A percentile compares a stretch with the other conserved stretches of the same genome.
These are phyloP conservation scores for Malacoctenus gilli DNA, from an alignment of 2,797 vertebrate species.

Conservation along the genomic window DNA sequence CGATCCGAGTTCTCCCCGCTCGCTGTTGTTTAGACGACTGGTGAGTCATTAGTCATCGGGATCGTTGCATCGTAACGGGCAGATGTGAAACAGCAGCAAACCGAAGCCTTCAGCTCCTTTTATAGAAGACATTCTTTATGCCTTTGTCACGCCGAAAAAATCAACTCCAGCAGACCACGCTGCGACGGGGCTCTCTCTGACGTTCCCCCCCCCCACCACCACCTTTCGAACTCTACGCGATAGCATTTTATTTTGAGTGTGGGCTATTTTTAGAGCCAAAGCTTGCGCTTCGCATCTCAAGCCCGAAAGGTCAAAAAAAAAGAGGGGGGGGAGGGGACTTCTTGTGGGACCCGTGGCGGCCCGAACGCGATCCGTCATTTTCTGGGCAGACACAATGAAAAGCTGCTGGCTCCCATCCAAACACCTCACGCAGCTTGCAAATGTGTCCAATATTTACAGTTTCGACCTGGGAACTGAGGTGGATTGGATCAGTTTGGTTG, in stretches of 20 bases:
- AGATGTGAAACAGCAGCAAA: constrained; percentile 32
- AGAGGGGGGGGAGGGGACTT: too few relatives aligned
- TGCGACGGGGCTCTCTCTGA: constrained; percentile 21
- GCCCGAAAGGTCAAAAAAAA: constrained; percentile 37
- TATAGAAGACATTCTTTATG: constrained; percentile 60
- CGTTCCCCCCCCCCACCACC: too few relatives aligned
- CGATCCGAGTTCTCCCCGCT: neutral
- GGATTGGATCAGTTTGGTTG: too few relatives aligned
- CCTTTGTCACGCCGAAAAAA: constrained; percentile 46
- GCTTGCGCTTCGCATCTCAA: constrained; percentile 31
- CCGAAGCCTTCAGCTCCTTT: constrained; percentile 41
- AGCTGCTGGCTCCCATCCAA: constrained; percentile 33
- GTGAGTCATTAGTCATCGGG: constrained; percentile 1
- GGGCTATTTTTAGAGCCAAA: constrained; percentile 61
- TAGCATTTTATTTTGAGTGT: constrained; percentile 43
- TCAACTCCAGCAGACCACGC: constrained; percentile 23
- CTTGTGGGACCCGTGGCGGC: constrained; percentile 32
- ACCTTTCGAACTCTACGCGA: constrained; percentile 23
- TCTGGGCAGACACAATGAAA: constrained; percentile 27
- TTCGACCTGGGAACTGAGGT: neutral
- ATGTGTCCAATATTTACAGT: too few relatives aligned
- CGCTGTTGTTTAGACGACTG: too few relatives aligned
- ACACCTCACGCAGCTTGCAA: too few relatives aligned
- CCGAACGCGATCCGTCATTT: constrained; percentile 35
- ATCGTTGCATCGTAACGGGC: neutral